phyloP scores from a whole-genome alignment of 2,113 vertebrate species.

The Pleuronectes platessa region DNA sequence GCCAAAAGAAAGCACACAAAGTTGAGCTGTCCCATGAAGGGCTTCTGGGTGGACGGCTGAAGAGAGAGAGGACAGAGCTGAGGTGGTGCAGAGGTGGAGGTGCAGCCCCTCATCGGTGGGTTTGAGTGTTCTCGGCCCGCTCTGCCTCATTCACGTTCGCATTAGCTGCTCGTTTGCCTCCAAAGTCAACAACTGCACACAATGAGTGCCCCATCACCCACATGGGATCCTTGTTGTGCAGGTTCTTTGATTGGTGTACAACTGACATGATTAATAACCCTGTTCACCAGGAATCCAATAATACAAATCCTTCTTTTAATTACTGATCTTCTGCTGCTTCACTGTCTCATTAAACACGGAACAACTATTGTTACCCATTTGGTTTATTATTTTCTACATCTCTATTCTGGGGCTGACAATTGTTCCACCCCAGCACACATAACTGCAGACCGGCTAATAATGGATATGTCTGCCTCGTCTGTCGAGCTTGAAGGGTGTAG shows the following conservation, averaged over 20 bases:
- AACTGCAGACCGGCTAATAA: constrained; percentile 18
- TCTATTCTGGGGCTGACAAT: neutral
- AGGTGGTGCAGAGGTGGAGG: too few relatives aligned
- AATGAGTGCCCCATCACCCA: neutral
- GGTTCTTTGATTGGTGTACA: too few relatives aligned
- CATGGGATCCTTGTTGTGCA: too few relatives aligned
- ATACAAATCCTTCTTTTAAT: constrained; percentile 2
- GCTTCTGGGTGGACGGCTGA: too few relatives aligned
- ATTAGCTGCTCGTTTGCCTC: neutral
- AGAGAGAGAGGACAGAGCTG: too few relatives aligned
- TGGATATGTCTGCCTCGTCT: constrained; percentile 5
- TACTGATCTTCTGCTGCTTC: neutral
- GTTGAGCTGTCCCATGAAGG: too few relatives aligned
- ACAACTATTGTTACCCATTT: neutral
- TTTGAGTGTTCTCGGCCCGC: too few relatives aligned
- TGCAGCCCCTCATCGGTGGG: too few relatives aligned
- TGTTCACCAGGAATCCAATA: too few relatives aligned
- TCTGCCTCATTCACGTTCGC: too few relatives aligned
- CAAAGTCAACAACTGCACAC: neutral
- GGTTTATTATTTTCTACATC: neutral
- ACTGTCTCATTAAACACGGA: constrained; percentile 2
- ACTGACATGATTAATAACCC: too few relatives aligned
- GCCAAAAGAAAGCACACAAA: too few relatives aligned
- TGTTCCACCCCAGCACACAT: neutral
- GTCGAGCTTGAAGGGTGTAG: constrained; percentile 4